Conservation (phyloP, 2,113 vertebrate species). For the Sporophila hypoxantha region DNA sequence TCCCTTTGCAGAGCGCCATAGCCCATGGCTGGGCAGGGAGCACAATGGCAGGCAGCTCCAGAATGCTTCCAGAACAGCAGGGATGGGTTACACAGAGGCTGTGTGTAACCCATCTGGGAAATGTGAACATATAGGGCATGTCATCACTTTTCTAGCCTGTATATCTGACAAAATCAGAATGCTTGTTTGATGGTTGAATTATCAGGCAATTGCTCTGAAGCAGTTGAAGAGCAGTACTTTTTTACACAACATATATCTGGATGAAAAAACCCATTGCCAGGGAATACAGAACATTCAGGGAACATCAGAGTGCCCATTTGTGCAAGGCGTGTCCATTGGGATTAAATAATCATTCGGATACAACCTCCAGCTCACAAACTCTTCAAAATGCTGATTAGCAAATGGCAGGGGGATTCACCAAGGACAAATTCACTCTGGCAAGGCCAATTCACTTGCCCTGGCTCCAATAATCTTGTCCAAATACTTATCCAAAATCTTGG, state of each 20-base stretch:
- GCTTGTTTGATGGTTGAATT: not conserved
- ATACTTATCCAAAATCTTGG: not conserved
- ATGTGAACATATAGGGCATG: rapidly evolving
- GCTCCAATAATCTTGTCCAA: not conserved
- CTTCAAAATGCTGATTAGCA: not conserved
- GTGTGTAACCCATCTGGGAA: not conserved
- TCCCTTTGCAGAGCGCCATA: not conserved
- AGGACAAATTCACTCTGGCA: not conserved
- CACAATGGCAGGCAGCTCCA: not conserved
- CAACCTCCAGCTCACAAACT: not conserved
- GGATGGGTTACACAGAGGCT: not conserved
- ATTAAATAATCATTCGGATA: not conserved
- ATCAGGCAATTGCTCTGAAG: not conserved
- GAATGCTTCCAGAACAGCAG: not conserved
- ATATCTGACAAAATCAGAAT: not conserved
- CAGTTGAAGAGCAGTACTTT: not conserved
- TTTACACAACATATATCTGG: not conserved
- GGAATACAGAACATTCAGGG: too few relatives aligned
- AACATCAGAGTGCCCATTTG: not conserved
- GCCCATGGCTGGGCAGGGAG: not conserved
- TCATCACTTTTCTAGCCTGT: not conserved
- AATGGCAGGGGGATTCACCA: not conserved
- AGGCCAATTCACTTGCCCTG: not conserved
- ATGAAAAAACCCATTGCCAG: not conserved
- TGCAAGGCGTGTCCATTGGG: not conserved